phyloP scores from a whole-genome alignment of 2,888 invertebrate species.

The Leptinotarsa peninsularis region DNA sequence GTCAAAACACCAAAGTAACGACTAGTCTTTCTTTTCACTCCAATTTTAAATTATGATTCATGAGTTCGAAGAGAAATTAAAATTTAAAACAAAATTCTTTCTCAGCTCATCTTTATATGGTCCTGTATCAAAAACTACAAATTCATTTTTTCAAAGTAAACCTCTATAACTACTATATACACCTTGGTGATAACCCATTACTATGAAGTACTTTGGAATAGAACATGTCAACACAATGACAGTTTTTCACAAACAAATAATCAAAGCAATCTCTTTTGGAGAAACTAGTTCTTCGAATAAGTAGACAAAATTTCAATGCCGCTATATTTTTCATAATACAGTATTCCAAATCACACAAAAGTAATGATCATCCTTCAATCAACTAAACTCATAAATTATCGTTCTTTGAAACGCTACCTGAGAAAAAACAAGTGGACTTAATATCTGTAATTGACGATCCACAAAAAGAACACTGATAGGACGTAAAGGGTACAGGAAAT shows the following conservation, averaged over 20 bases:
- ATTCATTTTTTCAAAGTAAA: background rate
- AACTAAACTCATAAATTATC: background rate
- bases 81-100: background rate
- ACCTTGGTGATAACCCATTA: background rate
- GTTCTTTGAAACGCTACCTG: conserved; percentile 19
- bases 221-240: background rate
- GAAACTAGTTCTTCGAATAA: background rate
- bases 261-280: background rate
- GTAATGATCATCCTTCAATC: no score
- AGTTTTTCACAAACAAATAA: background rate
- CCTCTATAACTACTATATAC: background rate
- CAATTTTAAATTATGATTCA: no score
- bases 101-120: background rate
- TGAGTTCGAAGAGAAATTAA: background rate
- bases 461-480: conserved; percentile 4
- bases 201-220: background rate
- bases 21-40: no score
- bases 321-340: no score
- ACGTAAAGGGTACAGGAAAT: conserved; percentile 9
- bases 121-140: background rate
- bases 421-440: conserved; percentile 32
- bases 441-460: background rate
- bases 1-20: no score
- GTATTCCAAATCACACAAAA: no score
- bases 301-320: no score